phyloP scores from a whole-genome alignment of 2,797 vertebrate species.

The Arnoldichthys spilopterus region DNA sequence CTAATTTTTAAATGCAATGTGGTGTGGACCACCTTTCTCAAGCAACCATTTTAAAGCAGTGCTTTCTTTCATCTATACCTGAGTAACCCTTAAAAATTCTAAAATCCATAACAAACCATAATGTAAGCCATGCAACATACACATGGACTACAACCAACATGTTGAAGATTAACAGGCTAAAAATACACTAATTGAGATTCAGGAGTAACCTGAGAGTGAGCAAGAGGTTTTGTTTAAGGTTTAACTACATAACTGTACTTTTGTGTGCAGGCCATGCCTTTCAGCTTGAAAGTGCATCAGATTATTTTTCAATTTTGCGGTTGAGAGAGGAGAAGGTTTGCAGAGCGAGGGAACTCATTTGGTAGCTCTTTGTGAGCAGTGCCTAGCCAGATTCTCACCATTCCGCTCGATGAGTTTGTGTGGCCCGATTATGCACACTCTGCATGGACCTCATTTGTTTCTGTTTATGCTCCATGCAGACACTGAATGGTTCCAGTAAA shows the following conservation, averaged over 20 bases:
- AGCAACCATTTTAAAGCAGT: not conserved
- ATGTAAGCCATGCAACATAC: constrained; percentile 2
- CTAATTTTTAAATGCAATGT: not conserved
- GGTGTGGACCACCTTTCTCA: not conserved
- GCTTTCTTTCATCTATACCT: not conserved
- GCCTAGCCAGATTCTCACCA: constrained; percentile 37
- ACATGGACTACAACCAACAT: not conserved
- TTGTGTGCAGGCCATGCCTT: constrained; percentile 51
- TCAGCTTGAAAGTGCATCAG: constrained; percentile 66
- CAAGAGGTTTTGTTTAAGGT: constrained; percentile 33
- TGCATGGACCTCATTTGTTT: constrained; percentile 62
- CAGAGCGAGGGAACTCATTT: constrained; percentile 12
- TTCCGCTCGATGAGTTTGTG: constrained; percentile 43
- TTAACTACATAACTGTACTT: constrained; percentile 26
- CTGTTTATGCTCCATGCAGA: constrained; percentile 61
- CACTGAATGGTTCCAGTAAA: constrained; percentile 59
- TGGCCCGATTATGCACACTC: constrained; percentile 46
- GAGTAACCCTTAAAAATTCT: constrained; percentile 11
- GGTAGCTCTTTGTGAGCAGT: constrained; percentile 28
- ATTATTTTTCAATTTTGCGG: constrained; percentile 75
- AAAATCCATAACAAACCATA: constrained; percentile 17
- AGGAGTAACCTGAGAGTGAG: constrained; percentile 32
- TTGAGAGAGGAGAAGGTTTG: constrained; percentile 72
- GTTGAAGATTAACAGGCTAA: constrained; percentile 9
- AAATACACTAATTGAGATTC: constrained; percentile 50